Percentiles rank a stretch among this genome's conserved stretches.
Evolutionary conservation across 2,888 invertebrate genomes (phyloP).

Genomic region (Labia minor): DNA sequence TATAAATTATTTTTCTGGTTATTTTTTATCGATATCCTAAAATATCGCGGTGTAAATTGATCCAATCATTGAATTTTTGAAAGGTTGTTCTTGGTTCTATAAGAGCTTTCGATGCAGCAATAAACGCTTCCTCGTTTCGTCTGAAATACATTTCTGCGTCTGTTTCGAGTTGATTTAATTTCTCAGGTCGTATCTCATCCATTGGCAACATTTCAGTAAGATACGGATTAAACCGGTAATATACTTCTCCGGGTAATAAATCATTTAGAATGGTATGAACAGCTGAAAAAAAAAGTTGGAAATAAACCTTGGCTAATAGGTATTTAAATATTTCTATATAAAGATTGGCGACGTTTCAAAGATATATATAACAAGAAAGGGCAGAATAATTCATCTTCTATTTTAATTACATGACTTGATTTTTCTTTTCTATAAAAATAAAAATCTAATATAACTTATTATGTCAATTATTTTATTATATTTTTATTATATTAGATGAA

Average conservation of each 20-base stretch:
- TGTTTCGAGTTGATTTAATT: constrained; percentile 55
- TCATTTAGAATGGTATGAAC: constrained; percentile 68
- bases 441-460: no score
- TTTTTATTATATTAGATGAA: no score
- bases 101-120: constrained; percentile 46
- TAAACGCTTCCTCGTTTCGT: constrained; percentile 67
- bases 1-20: no score
- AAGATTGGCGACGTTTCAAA: constrained; percentile 16
- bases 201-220: constrained; percentile 66
- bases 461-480: no score
- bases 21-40: constrained; percentile 21
- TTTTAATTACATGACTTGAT: no score
- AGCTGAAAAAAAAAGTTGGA: constrained; percentile 40
- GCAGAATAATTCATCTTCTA: constrained; percentile 19
- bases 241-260: constrained; percentile 57
- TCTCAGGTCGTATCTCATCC: constrained; percentile 65
- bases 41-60: constrained; percentile 31
- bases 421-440: no score
- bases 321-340: no score
- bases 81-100: constrained; percentile 34
- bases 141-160: constrained; percentile 72
- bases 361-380: constrained; percentile 15
- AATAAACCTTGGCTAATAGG: not conserved
- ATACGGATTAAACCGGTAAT: constrained; percentile 83
- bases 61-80: constrained; percentile 40